Percentiles rank a stretch among this genome's conserved stretches.
Conservation (phyloP, 1,140 invertebrate species). For the Oscheius sp. region DNA sequence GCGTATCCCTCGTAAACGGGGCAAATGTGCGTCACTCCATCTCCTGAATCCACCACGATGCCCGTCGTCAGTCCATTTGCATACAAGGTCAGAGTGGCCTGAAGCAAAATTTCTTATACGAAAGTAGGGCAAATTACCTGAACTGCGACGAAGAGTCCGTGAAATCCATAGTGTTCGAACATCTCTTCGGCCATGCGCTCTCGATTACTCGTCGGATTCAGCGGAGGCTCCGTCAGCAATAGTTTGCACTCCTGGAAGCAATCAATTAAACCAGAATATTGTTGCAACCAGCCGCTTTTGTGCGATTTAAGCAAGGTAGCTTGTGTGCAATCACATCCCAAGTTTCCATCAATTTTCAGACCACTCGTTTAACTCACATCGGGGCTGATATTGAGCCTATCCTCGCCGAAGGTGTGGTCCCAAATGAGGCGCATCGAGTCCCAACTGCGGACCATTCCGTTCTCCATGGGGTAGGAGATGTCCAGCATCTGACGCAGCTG, state of each 20-base stretch:
- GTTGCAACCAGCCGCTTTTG: too few species aligned
- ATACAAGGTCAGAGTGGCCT: slow-evolving; percentile 91
- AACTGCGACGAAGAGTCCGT: slow-evolving; percentile 91
- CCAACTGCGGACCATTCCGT: slow-evolving; percentile 91
- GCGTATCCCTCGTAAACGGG: slow-evolving; percentile 97
- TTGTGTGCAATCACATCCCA: too few species aligned
- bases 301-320: too few species aligned
- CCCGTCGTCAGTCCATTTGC: slow-evolving; percentile 94
- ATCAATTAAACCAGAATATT: neutral
- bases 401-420: slow-evolving; percentile 97
- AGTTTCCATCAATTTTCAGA: too few species aligned
- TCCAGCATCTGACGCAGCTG: slow-evolving; percentile 92
- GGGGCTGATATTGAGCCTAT: slow-evolving; percentile 93
- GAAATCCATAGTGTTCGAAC: slow-evolving; percentile 98
- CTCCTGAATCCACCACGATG: slow-evolving; percentile 95
- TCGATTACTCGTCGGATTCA: slow-evolving; percentile 96
- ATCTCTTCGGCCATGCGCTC: slow-evolving; percentile 99
- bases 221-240: slow-evolving; percentile 94
- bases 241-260: slow-evolving; percentile 79
- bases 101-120: slow-evolving; percentile 37
- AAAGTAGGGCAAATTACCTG: slow-evolving; percentile 65
- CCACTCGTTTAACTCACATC: too few species aligned
- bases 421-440: slow-evolving; percentile 98
- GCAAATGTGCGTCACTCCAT: slow-evolving; percentile 98
- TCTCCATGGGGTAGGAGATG: slow-evolving; percentile 99